Base-by-base conservation (phyloP, 2,113 vertebrate species). In the Engraulis encrasicolus region DNA sequence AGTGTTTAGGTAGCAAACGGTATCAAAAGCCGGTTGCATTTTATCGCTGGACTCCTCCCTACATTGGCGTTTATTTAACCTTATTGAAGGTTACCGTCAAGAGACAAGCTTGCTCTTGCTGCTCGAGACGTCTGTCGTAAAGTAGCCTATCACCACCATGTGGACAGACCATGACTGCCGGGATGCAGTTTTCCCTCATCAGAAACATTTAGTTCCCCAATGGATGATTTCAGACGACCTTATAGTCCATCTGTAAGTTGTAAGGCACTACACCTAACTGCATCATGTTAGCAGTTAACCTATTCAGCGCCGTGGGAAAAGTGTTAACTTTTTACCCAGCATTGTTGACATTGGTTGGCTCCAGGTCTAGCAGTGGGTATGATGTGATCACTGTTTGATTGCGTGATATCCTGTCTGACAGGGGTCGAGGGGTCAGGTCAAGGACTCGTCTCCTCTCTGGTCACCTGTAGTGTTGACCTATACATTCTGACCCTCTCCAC, bases 51-150 rank as follows among this genome's bases (percentile, higher is more conserved):
- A 34, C 66, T 81, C 78, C 80, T n/a, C 31, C 77, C 40, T 52
- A 36, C n/a, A 40, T 78, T n/a, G 23, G 61, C 54, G 77, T 86
- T 11, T 78, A 1, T 86, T 86, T 92, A 90, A 93, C 92, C 91
- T 93, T 91, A 87, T 80, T 82, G 90, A 93, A 93, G 88, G 93
- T 93, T 89, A 93, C 81, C 6, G 38, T 83, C 2, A 38, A 74
- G 66, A 74, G 27, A 45, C 40, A 74, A n/a, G n/a, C 27, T 61
- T 27, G 58, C 58, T 23, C n/a, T 61, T n/a, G 5, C 66, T 74
- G 66, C 66, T 14, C 17, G 27, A 74, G 66, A 34, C 66, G 15
- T 31, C n/a, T n/a, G 66, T 74, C 31, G 66, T 74, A 23, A 66
- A 74, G 9, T 74, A 45, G 40, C 40, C 40, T 45, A 34, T 74